A percentile compares a stretch with the other conserved stretches of the same genome.
Evolutionary conservation across 2,113 vertebrate species (phyloP).

Genomic region (Poeciliopsis retropinna): DNA sequence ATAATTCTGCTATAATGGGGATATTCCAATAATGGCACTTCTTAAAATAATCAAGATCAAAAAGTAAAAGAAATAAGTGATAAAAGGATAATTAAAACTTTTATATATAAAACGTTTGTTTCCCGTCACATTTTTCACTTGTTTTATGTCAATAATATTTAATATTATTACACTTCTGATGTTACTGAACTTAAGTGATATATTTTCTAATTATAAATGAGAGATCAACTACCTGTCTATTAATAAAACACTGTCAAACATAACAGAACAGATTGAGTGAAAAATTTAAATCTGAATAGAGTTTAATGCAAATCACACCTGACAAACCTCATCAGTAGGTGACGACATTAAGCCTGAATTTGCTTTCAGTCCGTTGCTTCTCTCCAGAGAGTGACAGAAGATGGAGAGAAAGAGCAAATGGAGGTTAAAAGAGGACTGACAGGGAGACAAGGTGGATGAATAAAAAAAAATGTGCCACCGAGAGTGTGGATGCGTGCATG

Average conservation of each 20-base stretch:
- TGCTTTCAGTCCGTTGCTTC: slow-evolving; percentile 26
- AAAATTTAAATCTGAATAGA: background rate
- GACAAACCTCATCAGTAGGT: slow-evolving; percentile 47
- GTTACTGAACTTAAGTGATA: background rate
- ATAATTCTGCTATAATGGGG: background rate
- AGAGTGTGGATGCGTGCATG: background rate
- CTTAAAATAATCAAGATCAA: background rate
- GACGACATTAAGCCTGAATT: slow-evolving; percentile 25
- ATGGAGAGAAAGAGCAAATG: slow-evolving; percentile 41
- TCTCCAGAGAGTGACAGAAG: slow-evolving; percentile 24
- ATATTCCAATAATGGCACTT: background rate
- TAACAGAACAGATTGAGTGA: background rate
- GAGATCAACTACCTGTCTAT: background rate
- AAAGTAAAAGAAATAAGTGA: background rate
- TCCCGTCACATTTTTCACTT: background rate
- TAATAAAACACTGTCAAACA: background rate
- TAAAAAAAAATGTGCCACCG: slow-evolving; percentile 19
- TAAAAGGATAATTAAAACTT: background rate
- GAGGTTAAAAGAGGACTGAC: slow-evolving; percentile 50
- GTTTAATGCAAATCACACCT: slow-evolving; percentile 28
- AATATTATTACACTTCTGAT: background rate
- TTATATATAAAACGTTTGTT: background rate
- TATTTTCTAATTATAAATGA: background rate
- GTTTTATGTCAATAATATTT: background rate
- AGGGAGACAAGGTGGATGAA: slow-evolving; percentile 12